Evolutionary conservation across 92 coral and sea anemone genomes (phyloP), one percentile per base, ranked within the genome.

Genomic region (Pocillopora meandrina): DNA sequence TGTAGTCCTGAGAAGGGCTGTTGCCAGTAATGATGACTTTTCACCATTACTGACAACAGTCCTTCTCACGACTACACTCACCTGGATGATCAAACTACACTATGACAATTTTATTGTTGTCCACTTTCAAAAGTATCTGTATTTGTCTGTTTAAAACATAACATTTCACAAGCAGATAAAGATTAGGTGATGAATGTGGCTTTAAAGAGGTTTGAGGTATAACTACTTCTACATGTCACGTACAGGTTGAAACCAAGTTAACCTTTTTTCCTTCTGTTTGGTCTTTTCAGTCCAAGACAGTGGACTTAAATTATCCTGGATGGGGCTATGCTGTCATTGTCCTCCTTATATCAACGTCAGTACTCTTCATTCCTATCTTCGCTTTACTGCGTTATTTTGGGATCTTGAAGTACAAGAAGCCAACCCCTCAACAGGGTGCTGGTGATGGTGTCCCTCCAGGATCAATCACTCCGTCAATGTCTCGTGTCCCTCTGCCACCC

Each of bases 241-340:
- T 42, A 7, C 8, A 42, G 52, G 52, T 42, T 20, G 19, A 10
- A 59, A 21, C 73, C 23, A 73, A 47, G 6, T 73, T 52, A 21
- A 73, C 58, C 35, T 10, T 42, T 31, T 18, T n/a, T 63, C 33
- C 26, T 65, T 57, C 33, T 63, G 23, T 35, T 65, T 75, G 36
- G 78, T 36, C 17, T 69, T 71, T 81, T 79, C 84, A 95, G 98
- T 95, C 84, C 21, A 87, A 90, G 74, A 74, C 94, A 52, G 57
- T 33, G 34, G 23, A 76, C 35, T 59, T 56, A 20, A 56, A 26
- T 0, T 95, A 87, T 78, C 98, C 98, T 8, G 91, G 85, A 19
- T 95, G 98, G 98, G 98, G 97, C 23, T 84, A 82, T 80, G 95
- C 81, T 0, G 73, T 91, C 59, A 93, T 93, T 57, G 90, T 90